Evolutionary conservation across 2,797 vertebrate species (phyloP).

Genomic region (Eutrigla gurnardus): DNA sequence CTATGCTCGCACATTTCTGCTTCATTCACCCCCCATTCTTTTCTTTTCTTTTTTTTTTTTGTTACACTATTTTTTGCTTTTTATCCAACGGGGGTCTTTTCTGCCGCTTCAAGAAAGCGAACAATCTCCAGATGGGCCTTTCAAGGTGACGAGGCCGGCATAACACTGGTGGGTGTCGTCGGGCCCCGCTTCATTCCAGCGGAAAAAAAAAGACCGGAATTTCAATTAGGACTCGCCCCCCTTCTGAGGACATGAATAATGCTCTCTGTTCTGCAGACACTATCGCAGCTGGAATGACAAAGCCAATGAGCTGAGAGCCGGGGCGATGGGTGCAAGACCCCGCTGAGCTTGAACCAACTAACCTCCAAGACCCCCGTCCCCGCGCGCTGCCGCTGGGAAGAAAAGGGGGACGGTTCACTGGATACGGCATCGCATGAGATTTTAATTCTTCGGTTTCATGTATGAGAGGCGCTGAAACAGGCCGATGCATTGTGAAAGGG

Average conservation of each 20-base stretch:
- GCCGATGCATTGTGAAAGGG: slow-evolving; percentile 30
- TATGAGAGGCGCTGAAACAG: slow-evolving; percentile 23
- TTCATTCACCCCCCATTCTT: slow-evolving; percentile 29
- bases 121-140: slow-evolving; percentile 67
- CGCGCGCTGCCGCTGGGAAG: slow-evolving; percentile 22
- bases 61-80: slow-evolving; percentile 16
- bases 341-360: slow-evolving; percentile 78
- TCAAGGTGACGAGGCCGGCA: slow-evolving; percentile 76
- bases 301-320: slow-evolving; percentile 71
- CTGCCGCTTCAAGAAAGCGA: slow-evolving; percentile 55
- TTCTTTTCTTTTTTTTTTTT: slow-evolving; percentile 13
- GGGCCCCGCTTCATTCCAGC: slow-evolving; percentile 68
- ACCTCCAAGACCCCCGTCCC: slow-evolving; percentile 59
- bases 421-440: slow-evolving; percentile 52
- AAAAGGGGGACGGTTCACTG: slow-evolving; percentile 61
- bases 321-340: slow-evolving; percentile 69
- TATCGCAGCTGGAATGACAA: slow-evolving; percentile 80
- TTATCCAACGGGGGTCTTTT: slow-evolving; percentile 31
- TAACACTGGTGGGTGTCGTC: slow-evolving; percentile 74
- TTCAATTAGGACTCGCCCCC: slow-evolving; percentile 82
- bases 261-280: slow-evolving; percentile 80
- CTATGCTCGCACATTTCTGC: slow-evolving; percentile 13
- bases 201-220: slow-evolving; percentile 83
- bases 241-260: slow-evolving; percentile 83
- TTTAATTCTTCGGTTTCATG: slow-evolving; percentile 53